Evolutionary conservation across 64 coral and sea anemone genomes (phyloP).

Genomic region (Hydrozoanthus tunicans): DNA sequence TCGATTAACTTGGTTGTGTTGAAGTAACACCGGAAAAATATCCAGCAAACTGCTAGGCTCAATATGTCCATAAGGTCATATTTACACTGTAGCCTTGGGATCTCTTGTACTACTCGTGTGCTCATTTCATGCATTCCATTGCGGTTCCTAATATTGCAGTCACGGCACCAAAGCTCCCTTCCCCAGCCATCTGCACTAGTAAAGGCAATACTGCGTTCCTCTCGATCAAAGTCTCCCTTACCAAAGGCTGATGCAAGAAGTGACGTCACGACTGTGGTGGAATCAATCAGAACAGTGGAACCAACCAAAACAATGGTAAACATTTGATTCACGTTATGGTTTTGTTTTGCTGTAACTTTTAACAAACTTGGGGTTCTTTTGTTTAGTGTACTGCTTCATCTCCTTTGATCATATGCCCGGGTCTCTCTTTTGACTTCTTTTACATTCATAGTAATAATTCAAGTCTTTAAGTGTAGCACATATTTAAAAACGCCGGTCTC

Average conservation of each 20-base stretch:
- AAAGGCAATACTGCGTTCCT: constrained; percentile 47
- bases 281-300: neutral
- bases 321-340: neutral
- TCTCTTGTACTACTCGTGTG: neutral
- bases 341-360: neutral
- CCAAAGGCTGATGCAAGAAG: neutral
- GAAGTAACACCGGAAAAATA: too few relatives aligned
- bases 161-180: neutral
- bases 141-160: neutral
- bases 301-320: constrained; percentile 7
- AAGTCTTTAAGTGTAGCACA: too few relatives aligned
- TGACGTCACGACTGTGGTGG: neutral
- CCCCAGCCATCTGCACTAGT: constrained; percentile 16
- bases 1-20: too few relatives aligned
- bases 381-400: too few relatives aligned
- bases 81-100: too few relatives aligned
- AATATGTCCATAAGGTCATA: too few relatives aligned
- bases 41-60: too few relatives aligned
- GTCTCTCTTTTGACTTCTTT: too few relatives aligned
- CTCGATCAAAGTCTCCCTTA: constrained; percentile 24
- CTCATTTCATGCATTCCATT: neutral
- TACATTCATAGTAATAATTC: too few relatives aligned
- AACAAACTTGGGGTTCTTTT: too few relatives aligned
- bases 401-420: too few relatives aligned
- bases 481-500: too few relatives aligned